A percentile compares a stretch with the other conserved stretches of the same genome.
phyloP scores from a whole-genome alignment of 1,140 invertebrate genomes.

The Aplysia californica region DNA sequence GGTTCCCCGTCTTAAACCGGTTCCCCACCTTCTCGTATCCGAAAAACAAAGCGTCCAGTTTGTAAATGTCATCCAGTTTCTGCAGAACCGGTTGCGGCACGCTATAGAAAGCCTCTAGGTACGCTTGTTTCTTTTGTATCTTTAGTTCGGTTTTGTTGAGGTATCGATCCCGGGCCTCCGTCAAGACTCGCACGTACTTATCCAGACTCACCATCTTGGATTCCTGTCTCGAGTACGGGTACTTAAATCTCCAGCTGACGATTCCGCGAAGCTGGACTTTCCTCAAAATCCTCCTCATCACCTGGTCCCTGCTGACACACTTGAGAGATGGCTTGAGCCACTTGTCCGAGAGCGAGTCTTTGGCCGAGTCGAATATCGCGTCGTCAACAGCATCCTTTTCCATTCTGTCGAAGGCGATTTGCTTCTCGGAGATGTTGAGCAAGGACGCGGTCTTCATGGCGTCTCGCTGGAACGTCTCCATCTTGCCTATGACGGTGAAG shows the following conservation, averaged over 20 bases:
- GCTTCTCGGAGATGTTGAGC: slow-evolving; percentile 3
- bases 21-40: not conserved
- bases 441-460: not conserved
- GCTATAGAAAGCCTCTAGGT: slow-evolving; percentile 15
- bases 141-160: not conserved
- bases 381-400: not conserved
- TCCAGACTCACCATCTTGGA: not conserved
- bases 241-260: slow-evolving; percentile 11
- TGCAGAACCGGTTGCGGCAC: slow-evolving; percentile 9
- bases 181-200: not conserved
- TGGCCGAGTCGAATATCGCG: slow-evolving; percentile 11
- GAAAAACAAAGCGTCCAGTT: not conserved
- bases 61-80: slow-evolving; percentile 9
- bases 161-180: not conserved
- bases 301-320: slow-evolving; percentile 33
- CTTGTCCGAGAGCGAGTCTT: not conserved
- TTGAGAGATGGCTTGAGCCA: not conserved
- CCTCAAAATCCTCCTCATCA: slow-evolving; percentile 13
- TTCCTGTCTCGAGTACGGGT: not conserved
- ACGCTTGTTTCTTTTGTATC: slow-evolving; percentile 20
- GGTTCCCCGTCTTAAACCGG: not conserved
- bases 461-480: slow-evolving; percentile 28
- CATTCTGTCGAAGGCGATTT: not conserved
- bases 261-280: slow-evolving; percentile 27
- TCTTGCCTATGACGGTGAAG: slow-evolving; percentile 23